phyloP scores from a whole-genome alignment of 2,113 vertebrate species.

The Caloenas nicobarica region DNA sequence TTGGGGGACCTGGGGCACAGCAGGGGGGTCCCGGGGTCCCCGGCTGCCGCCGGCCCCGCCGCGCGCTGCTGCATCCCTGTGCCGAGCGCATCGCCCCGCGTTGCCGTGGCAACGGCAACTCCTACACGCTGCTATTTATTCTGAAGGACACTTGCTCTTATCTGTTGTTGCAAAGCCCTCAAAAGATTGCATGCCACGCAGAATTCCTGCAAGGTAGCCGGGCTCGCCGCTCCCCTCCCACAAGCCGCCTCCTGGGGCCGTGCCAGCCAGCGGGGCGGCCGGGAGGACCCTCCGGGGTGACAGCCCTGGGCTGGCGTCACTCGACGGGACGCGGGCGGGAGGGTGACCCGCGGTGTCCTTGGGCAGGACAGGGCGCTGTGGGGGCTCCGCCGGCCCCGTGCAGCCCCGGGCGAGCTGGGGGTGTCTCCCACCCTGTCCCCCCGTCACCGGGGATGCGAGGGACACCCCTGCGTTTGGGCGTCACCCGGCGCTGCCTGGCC shows the following conservation, averaged over 20 bases:
- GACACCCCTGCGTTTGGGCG: not conserved
- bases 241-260: rapidly evolving
- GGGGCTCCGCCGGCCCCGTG: not conserved
- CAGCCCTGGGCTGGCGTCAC: rapidly evolving
- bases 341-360: not conserved
- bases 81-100: constrained; percentile 47
- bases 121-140: constrained; percentile 70
- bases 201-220: not conserved
- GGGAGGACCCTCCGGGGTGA: not conserved
- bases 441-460: not conserved
- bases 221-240: not conserved
- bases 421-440: not conserved
- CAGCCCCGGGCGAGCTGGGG: not conserved
- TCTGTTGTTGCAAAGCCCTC: constrained; percentile 51
- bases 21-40: not conserved
- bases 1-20: no score
- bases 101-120: constrained; percentile 76
- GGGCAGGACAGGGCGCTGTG: not conserved
- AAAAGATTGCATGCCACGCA: not conserved
- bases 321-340: rapidly evolving
- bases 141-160: constrained; percentile 64
- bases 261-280: not conserved
- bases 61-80: constrained; percentile 4
- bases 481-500: rapidly evolving
- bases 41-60: not conserved